Conservation (phyloP, 2,113 vertebrate species). For the Clarias macrocephalus region DNA sequence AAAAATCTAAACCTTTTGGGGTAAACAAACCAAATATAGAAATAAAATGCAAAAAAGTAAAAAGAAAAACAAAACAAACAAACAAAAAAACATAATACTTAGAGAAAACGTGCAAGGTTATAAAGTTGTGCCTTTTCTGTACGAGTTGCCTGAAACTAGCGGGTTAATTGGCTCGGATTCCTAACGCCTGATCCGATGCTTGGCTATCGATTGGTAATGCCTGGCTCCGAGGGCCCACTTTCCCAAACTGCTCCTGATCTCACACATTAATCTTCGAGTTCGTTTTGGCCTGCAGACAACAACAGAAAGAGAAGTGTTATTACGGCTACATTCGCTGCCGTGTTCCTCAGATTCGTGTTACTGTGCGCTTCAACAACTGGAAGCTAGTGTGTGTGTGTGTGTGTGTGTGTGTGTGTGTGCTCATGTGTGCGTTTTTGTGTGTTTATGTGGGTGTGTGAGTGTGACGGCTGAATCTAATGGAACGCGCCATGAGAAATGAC, state of each 20-base stretch:
- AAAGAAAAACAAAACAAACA: neutral
- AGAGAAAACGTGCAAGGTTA: neutral
- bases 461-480: constrained; percentile 48
- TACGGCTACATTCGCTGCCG: constrained; percentile 52
- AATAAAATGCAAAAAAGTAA: neutral
- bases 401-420: constrained; percentile 19
- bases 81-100: neutral
- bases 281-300: constrained; percentile 60
- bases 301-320: constrained; percentile 62
- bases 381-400: constrained; percentile 18
- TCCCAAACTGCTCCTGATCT: constrained; percentile 48
- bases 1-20: too few species aligned
- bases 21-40: neutral
- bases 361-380: constrained; percentile 22
- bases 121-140: neutral
- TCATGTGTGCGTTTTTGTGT: constrained; percentile 34
- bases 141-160: constrained; percentile 30
- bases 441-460: constrained; percentile 30
- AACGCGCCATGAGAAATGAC: constrained; percentile 64
- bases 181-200: constrained; percentile 46
- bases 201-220: constrained; percentile 48
- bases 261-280: constrained; percentile 61
- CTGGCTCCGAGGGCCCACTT: constrained; percentile 45
- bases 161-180: constrained; percentile 56
- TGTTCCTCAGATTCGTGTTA: constrained; percentile 43